Percentiles rank a stretch among this genome's conserved stretches.
Conservation (phyloP, 2,797 vertebrate species). For the Anguilla anguilla region DNA sequence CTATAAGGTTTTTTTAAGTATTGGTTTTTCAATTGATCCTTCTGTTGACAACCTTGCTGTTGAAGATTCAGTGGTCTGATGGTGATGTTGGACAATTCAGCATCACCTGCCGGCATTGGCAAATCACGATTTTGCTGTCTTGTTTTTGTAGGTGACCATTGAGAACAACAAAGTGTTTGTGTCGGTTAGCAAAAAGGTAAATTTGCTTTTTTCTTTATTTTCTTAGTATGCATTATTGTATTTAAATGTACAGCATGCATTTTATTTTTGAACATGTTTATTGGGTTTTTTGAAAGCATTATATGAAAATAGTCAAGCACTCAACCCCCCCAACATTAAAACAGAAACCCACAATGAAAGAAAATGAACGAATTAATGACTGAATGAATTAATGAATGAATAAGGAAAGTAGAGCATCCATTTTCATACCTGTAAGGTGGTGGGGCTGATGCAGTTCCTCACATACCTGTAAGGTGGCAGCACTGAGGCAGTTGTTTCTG, state of each 20-base stretch:
- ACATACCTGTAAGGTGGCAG: fast-evolving
- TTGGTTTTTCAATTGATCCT: not conserved
- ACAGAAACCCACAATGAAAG: not conserved
- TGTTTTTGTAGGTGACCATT: conserved; percentile 74
- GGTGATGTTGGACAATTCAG: not conserved
- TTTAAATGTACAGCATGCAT: not conserved
- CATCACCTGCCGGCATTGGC: not conserved
- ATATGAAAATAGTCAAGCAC: not conserved
- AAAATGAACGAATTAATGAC: not conserved
- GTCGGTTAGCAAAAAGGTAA: conserved; percentile 76
- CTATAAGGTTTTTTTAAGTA: not conserved
- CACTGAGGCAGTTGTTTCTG: not conserved
- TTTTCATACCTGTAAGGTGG: too few species aligned
- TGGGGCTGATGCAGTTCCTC: too few species aligned
- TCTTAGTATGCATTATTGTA: not conserved
- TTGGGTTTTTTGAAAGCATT: not conserved
- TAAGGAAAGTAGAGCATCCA: too few species aligned
- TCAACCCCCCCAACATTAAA: not conserved
- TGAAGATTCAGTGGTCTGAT: not conserved
- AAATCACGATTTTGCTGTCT: not conserved
- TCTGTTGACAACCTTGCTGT: not conserved
- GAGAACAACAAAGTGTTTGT: conserved; percentile 77
- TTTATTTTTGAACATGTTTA: conserved; percentile 2
- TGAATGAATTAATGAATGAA: not conserved
- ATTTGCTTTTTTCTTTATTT: not conserved